phyloP scores from a whole-genome alignment of 2,888 invertebrate species.

The Alsophila aescularia region DNA sequence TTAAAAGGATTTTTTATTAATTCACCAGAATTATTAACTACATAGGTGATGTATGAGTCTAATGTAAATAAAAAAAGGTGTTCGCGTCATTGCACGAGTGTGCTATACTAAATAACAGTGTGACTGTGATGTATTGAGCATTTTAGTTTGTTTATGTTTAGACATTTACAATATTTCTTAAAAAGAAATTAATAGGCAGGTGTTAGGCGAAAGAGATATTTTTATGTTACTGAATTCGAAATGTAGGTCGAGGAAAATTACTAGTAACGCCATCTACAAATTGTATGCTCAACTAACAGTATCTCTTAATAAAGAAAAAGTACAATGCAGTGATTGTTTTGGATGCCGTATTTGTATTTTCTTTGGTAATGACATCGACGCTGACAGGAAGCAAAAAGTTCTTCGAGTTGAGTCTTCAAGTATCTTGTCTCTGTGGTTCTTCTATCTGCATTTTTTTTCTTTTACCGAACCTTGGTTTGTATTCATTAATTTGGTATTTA shows the following conservation, averaged over 20 bases:
- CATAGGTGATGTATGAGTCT: slow-evolving; percentile 55
- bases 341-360: too few relatives aligned
- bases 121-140: slow-evolving; percentile 47
- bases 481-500: too few relatives aligned
- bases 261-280: not conserved
- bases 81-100: slow-evolving; percentile 39
- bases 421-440: too few relatives aligned
- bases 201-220: slow-evolving; percentile 16
- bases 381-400: too few relatives aligned
- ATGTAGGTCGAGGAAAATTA: not conserved
- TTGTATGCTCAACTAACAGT: not conserved
- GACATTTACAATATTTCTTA: slow-evolving; percentile 30
- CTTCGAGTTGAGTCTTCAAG: too few relatives aligned
- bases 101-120: slow-evolving; percentile 47
- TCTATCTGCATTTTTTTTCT: too few relatives aligned
- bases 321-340: too few relatives aligned
- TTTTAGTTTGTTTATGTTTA: slow-evolving; percentile 48
- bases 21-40: slow-evolving; percentile 47
- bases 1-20: slow-evolving; percentile 20
- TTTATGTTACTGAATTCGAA: slow-evolving; percentile 4
- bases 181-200: slow-evolving; percentile 24
- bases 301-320: too few relatives aligned
- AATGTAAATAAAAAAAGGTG: slow-evolving; percentile 54
- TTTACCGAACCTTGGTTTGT: too few relatives aligned
- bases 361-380: too few relatives aligned